Conservation (phyloP, 2,797 vertebrate genomes). For the Crypturellus tataupa region DNA sequence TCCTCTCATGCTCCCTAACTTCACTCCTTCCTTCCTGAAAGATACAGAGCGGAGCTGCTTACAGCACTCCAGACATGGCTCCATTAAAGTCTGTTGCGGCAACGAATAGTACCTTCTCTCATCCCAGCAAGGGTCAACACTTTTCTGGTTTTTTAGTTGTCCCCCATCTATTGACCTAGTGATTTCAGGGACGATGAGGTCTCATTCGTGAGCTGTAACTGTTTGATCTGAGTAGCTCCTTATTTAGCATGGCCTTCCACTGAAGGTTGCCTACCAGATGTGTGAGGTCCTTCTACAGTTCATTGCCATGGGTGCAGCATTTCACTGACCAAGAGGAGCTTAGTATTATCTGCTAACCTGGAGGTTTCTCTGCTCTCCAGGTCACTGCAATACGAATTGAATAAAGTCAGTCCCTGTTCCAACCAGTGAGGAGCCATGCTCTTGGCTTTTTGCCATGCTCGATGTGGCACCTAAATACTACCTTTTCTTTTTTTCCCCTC, state of each 20-base stretch:
- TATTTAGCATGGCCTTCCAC: accelerated
- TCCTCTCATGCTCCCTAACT: neutral
- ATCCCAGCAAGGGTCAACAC: neutral
- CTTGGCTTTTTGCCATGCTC: neutral
- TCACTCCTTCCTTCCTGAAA: neutral
- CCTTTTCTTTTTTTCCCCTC: neutral
- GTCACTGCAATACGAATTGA: neutral
- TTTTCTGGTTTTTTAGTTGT: neutral
- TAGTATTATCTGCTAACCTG: neutral
- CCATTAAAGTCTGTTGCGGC: neutral
- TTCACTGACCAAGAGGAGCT: neutral
- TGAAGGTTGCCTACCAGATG: neutral
- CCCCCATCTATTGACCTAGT: neutral
- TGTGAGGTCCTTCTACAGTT: neutral
- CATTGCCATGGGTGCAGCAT: neutral
- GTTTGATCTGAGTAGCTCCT: neutral
- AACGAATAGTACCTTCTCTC: neutral
- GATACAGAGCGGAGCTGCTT: neutral
- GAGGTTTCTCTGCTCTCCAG: neutral
- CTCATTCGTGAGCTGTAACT: neutral
- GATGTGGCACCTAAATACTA: neutral
- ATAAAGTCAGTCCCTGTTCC: neutral
- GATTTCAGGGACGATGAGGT: neutral
- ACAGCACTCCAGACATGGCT: neutral
- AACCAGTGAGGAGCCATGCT: neutral